Evolutionary conservation across 30 jellyfish, hydroid and myxozoan species (phyloP).

Genomic region (Turritopsis rubra): DNA sequence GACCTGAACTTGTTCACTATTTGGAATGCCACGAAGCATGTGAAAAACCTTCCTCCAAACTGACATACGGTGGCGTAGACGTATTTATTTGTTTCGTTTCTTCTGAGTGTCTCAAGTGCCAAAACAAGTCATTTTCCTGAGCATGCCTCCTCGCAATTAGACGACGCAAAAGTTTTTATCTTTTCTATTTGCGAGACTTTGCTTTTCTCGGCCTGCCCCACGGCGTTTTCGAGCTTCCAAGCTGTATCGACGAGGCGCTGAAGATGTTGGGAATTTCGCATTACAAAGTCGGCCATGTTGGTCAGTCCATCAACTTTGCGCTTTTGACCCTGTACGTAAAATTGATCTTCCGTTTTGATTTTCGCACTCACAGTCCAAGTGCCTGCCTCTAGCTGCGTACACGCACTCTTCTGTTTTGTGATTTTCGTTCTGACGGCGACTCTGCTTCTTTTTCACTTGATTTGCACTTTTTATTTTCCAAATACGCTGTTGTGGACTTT

Average conservation of each 20-base stretch:
- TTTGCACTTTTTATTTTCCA: too few relatives aligned
- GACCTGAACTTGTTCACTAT: not conserved
- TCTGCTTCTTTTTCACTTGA: too few relatives aligned
- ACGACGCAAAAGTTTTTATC: not conserved
- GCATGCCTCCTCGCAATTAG: too few relatives aligned
- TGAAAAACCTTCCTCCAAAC: not conserved
- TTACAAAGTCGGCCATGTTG: not conserved
- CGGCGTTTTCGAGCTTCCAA: not conserved
- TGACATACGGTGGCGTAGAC: not conserved
- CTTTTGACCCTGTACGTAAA: not conserved
- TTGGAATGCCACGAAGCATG: not conserved
- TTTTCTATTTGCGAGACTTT: not conserved
- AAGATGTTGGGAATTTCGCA: not conserved
- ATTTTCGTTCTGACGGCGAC: too few relatives aligned
- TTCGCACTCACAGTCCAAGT: too few relatives aligned
- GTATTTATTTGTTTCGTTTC: not conserved
- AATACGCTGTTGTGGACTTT: too few relatives aligned
- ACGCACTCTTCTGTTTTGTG: too few relatives aligned
- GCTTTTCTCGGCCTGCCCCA: not conserved
- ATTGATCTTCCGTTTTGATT: not conserved
- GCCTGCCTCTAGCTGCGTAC: too few relatives aligned
- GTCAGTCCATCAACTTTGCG: not conserved
- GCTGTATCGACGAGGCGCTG: not conserved
- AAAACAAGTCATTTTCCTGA: too few relatives aligned
- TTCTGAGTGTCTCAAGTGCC: too few relatives aligned